phyloP scores from a whole-genome alignment of 2,797 vertebrate genomes.

The Acestrorhynchus altus region DNA sequence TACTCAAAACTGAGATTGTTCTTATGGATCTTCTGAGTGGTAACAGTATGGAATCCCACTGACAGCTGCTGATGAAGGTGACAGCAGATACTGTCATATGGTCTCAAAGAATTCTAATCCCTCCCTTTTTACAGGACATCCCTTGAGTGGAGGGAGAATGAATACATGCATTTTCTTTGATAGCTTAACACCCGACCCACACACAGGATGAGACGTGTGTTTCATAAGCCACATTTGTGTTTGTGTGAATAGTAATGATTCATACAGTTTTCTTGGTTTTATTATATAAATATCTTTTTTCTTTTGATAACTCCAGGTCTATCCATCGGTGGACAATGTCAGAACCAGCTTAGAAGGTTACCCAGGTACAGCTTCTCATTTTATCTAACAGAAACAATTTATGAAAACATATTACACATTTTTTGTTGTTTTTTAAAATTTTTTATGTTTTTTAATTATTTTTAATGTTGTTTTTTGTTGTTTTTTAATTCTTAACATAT shows the following conservation, averaged over 20 bases:
- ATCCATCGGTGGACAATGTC: conserved; percentile 94
- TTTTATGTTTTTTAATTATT: too few relatives aligned
- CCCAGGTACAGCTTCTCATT: conserved; percentile 81
- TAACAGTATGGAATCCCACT: conserved; percentile 24
- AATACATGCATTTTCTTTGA: conserved; percentile 5
- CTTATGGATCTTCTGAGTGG: conserved; percentile 37
- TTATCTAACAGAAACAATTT: neutral
- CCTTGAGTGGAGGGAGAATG: neutral
- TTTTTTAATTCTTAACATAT: too few relatives aligned
- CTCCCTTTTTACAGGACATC: neutral
- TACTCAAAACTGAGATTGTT: neutral
- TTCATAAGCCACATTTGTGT: neutral
- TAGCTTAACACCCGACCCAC: neutral
- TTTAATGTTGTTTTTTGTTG: too few relatives aligned
- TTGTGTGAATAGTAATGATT: conserved; percentile 2
- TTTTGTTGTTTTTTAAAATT: too few relatives aligned
- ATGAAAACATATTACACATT: too few relatives aligned
- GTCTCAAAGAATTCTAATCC: conserved; percentile 6
- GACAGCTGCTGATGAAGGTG: conserved; percentile 10
- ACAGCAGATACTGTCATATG: neutral
- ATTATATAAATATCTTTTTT: neutral
- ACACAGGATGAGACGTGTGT: neutral
- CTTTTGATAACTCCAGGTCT: conserved; percentile 78
- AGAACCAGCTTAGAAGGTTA: conserved; percentile 96
- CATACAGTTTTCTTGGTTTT: neutral